These are phyloP conservation scores for Neomonachus schauinslandi DNA, from an alignment of 2,113 vertebrate genomes.

Conservation along the genomic window DNA sequence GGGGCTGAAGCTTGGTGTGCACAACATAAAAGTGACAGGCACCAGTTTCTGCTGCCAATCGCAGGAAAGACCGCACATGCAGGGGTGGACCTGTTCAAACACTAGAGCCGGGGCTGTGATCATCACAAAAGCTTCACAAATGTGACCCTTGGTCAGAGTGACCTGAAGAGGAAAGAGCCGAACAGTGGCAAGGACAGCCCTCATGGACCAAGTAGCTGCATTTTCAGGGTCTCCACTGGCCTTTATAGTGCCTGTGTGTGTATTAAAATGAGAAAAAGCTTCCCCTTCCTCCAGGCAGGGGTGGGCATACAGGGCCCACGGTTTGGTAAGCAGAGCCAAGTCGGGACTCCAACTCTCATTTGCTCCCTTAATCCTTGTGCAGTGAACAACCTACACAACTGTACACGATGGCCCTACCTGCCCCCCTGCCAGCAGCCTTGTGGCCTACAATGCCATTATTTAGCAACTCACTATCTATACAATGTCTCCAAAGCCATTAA, in stretches of 20 bases:
- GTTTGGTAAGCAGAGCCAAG: not conserved
- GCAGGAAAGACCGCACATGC: not conserved
- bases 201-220: not conserved
- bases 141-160: not conserved
- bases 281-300: not conserved
- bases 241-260: not conserved
- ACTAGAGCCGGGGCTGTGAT: not conserved
- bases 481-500: slow-evolving; percentile 29
- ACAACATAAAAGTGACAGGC: not conserved
- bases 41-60: not conserved
- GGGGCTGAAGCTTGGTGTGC: not conserved
- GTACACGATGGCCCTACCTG: not conserved
- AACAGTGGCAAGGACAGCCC: not conserved
- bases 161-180: not conserved
- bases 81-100: not conserved
- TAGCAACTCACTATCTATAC: not conserved
- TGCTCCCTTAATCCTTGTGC: not conserved
- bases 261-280: not conserved
- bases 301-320: not conserved
- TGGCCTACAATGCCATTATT: slow-evolving; percentile 7
- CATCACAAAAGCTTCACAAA: not conserved
- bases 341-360: not conserved
- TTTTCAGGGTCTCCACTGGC: not conserved
- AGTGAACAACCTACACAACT: not conserved
- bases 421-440: not conserved